Base-by-base conservation (phyloP, 2,113 vertebrate species). In the Girardinichthys multiradiatus region DNA sequence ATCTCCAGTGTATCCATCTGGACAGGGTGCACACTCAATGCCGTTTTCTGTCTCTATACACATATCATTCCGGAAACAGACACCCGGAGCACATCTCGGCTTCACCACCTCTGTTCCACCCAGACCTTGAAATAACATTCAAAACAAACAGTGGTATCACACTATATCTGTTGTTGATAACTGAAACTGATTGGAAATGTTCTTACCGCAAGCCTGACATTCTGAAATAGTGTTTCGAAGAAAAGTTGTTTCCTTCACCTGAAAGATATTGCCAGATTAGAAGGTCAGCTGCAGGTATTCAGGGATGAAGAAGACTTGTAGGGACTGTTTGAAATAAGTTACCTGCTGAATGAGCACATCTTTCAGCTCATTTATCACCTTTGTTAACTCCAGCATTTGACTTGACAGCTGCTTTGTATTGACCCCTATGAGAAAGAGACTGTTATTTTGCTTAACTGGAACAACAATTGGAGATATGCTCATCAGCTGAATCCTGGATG, bases 311-410 rank as follows among this genome's bases (percentile, higher is more conserved):
- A 28, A 31, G 75, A 48, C 81, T 63, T 64, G 86, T 1, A 81
- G 59, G 76, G 51, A 51, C 66, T 19, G 39, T 83, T 64, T n/a
- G 63, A 48, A 28, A n/a, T 24, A 26, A n/a, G 29, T 88, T 94
- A 99, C 98, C 97, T 99, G 98, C 81, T 99, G 97, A 90, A 96
- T 96, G 75, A 99, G 96, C 81, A 99, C 95, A 58, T 99, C 97
- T 88, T 98, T 98, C 87, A 99, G 95, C 78, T 99, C 98, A 79
- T 94, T 96, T 80, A 99, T 93, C 59, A 99, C 93, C 83, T 97
- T 96, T 39, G 98, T 99, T 79, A 99, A 94, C 64, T 99, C 97
- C 89, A 96, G 84, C 95, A 99, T 97, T 87, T 99, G 97, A 90
- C 93, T 95, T 82, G 98, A 93, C 79, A 99, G 94, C 83, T 97